Conservation (phyloP, 2,888 invertebrate species). For the Calameuta pallipes region DNA sequence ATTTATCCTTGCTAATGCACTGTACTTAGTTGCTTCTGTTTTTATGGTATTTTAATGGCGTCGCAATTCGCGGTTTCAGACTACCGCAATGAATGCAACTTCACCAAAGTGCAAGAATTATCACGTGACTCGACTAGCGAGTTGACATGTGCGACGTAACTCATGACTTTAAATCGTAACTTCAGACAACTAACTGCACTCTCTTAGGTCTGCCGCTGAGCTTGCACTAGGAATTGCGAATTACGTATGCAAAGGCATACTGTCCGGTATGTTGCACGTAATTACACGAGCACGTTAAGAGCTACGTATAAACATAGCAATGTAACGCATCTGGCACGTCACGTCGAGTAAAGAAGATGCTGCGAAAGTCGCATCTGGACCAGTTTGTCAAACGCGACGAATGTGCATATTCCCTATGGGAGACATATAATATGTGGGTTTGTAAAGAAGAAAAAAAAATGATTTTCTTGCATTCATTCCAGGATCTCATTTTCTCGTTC, state of each 20-base stretch:
- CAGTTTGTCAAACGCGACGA: neutral
- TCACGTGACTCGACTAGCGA: neutral
- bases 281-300: neutral
- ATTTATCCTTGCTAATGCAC: neutral
- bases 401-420: neutral
- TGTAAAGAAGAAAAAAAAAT: neutral
- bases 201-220: neutral
- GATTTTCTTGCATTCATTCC: neutral
- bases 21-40: neutral
- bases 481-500: neutral
- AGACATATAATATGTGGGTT: neutral
- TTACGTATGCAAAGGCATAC: slow-evolving; percentile 6
- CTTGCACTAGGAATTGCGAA: neutral
- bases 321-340: neutral
- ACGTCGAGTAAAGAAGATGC: neutral
- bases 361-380: neutral
- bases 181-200: neutral
- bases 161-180: neutral
- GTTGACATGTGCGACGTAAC: neutral
- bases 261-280: slow-evolving; percentile 9
- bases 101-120: neutral
- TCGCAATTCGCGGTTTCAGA: neutral
- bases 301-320: neutral
- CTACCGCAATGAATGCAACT: neutral
- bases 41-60: neutral